These are phyloP conservation scores for Cosmopolites sordidus DNA, from an alignment of 2,888 invertebrate species.

Conservation along the genomic window DNA sequence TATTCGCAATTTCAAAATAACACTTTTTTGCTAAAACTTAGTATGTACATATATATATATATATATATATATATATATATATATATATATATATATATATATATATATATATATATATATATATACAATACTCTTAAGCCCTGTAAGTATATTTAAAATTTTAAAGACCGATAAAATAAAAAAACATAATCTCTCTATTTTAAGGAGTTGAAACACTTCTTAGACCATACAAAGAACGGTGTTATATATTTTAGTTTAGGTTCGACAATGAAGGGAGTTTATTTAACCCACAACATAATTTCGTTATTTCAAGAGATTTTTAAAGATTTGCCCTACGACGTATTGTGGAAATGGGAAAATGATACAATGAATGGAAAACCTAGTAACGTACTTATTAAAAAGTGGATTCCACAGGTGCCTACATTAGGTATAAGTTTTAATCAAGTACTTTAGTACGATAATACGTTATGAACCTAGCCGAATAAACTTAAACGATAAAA, in stretches of 20 bases:
- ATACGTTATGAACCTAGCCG: too few species aligned
- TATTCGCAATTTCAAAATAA: too few species aligned
- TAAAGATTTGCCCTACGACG: conserved; percentile 28
- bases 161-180: background rate
- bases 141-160: conserved; percentile 13
- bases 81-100: too few species aligned
- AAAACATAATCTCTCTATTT: background rate
- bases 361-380: conserved; percentile 24
- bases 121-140: too few species aligned
- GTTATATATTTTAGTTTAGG: conserved; percentile 35
- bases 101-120: too few species aligned
- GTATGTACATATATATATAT: too few species aligned
- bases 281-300: conserved; percentile 17
- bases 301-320: conserved; percentile 26
- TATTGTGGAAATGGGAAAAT: conserved; percentile 35
- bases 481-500: too few species aligned
- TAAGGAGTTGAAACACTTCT: conserved; percentile 15
- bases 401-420: conserved; percentile 33
- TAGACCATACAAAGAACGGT: conserved; percentile 27
- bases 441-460: too few species aligned
- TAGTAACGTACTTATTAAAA: conserved; percentile 30
- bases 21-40: too few species aligned
- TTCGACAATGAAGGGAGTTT: conserved; percentile 25
- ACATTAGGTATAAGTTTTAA: conserved; percentile 28
- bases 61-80: too few species aligned